Percentiles rank a stretch among this genome's conserved stretches.
Evolutionary conservation across 2,888 invertebrate genomes (phyloP).

Genomic region (Melipona bicolor): DNA sequence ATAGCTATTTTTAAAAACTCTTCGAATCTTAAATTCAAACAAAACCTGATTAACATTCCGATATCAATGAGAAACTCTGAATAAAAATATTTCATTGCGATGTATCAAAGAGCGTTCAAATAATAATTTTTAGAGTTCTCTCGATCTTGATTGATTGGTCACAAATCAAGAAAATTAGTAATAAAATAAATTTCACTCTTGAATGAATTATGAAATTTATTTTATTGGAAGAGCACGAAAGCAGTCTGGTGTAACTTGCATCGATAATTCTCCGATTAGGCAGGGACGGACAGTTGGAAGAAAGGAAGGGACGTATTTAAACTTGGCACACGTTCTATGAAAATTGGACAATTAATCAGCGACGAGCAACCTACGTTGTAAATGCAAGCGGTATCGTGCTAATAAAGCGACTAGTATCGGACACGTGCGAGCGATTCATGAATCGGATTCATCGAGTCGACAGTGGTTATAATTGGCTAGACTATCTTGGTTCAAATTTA

Average conservation of each 20-base stretch:
- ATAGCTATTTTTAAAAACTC: neutral
- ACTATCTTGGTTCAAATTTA: neutral
- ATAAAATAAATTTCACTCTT: too few relatives aligned
- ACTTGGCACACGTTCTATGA: conserved; percentile 34
- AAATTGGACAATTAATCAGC: conserved; percentile 42
- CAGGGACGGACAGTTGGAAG: conserved; percentile 14
- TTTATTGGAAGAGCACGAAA: neutral
- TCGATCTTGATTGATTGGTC: too few relatives aligned
- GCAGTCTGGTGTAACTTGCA: neutral
- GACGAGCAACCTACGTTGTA: conserved; percentile 38
- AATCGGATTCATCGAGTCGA: neutral
- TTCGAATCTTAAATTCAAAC: too few relatives aligned
- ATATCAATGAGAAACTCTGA: neutral
- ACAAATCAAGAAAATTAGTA: too few relatives aligned
- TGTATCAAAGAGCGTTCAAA: too few relatives aligned
- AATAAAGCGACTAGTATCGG: conserved; percentile 47
- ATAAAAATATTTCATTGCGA: neutral
- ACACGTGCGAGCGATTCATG: conserved; percentile 47
- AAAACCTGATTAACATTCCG: neutral
- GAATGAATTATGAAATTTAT: too few relatives aligned
- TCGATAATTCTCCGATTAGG: conserved; percentile 28
- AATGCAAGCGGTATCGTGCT: conserved; percentile 47
- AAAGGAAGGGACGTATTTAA: conserved; percentile 11
- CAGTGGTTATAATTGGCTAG: neutral
- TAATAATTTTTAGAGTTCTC: too few relatives aligned